Evolutionary conservation across 2,113 vertebrate species (phyloP).

Genomic region (Paralichthys olivaceus): DNA sequence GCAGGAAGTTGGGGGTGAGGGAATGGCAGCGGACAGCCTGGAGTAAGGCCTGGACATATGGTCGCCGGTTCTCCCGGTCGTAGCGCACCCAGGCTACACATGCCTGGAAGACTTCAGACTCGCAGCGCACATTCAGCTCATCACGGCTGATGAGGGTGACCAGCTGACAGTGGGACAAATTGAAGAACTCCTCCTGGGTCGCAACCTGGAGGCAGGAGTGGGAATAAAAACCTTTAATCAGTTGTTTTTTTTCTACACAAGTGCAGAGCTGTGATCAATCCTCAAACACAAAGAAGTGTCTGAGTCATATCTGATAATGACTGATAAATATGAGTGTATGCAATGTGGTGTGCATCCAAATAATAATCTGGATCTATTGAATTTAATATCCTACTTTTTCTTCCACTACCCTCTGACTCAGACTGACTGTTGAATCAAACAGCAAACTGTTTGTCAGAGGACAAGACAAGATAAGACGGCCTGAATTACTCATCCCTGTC

Average conservation of each 20-base stretch:
- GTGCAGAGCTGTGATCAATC: background rate
- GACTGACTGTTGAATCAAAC: background rate
- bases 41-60: slow-evolving; percentile 90
- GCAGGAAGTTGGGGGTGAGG: slow-evolving; percentile 92
- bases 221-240: background rate
- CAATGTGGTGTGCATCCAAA: too few relatives aligned
- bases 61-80: slow-evolving; percentile 87
- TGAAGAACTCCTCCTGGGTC: slow-evolving; percentile 96
- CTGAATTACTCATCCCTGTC: too few relatives aligned
- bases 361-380: too few relatives aligned
- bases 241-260: background rate
- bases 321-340: too few relatives aligned
- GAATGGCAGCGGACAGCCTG: slow-evolving; percentile 95
- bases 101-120: slow-evolving; percentile 95
- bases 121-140: slow-evolving; percentile 95
- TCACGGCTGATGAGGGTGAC: slow-evolving; percentile 93
- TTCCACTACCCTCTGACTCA: background rate
- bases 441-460: background rate
- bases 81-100: slow-evolving; percentile 95
- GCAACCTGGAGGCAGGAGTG: slow-evolving; percentile 83
- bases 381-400: background rate
- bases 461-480: background rate
- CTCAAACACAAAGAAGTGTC: background rate
- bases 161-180: slow-evolving; percentile 93
- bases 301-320: too few relatives aligned